Evolutionary conservation across 2,888 invertebrate species (phyloP).

Genomic region (Scaptomyza reducta): DNA sequence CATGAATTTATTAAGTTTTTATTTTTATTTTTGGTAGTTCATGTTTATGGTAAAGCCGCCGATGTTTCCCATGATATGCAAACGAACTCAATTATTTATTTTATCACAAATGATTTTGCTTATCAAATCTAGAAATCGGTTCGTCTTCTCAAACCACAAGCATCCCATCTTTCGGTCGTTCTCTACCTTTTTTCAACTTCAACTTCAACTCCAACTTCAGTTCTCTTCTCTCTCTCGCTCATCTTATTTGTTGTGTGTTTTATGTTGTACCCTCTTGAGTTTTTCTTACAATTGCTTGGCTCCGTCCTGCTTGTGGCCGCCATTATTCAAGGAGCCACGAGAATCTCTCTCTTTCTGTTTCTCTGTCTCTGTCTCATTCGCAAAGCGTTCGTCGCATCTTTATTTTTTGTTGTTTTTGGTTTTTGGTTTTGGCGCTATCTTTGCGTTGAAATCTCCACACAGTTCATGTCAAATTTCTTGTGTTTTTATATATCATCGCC

Average conservation of each 20-base stretch:
- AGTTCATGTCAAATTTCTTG: conserved; percentile 80
- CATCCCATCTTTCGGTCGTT: conserved; percentile 22
- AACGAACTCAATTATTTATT: conserved; percentile 83
- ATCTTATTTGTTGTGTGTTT: conserved; percentile 68
- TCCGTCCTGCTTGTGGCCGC: conserved; percentile 69
- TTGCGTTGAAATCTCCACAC: conserved; percentile 76
- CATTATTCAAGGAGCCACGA: conserved; percentile 71
- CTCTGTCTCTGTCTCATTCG: conserved; percentile 47
- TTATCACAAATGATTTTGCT: conserved; percentile 81
- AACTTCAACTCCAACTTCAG: conserved; percentile 42
- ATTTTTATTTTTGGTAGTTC: conserved; percentile 26
- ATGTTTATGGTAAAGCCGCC: conserved; percentile 33
- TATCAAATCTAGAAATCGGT: conserved; percentile 79
- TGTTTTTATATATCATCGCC: conserved; percentile 79
- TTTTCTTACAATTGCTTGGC: conserved; percentile 77
- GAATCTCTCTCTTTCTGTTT: conserved; percentile 8
- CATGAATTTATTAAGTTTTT: conserved; percentile 66
- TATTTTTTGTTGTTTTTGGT: too few relatives aligned
- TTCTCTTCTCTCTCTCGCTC: conserved; percentile 40
- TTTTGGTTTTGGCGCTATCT: conserved; percentile 66
- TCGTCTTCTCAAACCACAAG: conserved; percentile 64
- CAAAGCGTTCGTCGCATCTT: conserved; percentile 76
- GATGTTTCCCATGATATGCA: conserved; percentile 82
- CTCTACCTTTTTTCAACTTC: conserved; percentile 62
- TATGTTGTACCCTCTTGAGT: conserved; percentile 73